These are phyloP conservation scores for Siderastrea siderea DNA, from an alignment of 92 coral and sea anemone species.

Conservation along the genomic window DNA sequence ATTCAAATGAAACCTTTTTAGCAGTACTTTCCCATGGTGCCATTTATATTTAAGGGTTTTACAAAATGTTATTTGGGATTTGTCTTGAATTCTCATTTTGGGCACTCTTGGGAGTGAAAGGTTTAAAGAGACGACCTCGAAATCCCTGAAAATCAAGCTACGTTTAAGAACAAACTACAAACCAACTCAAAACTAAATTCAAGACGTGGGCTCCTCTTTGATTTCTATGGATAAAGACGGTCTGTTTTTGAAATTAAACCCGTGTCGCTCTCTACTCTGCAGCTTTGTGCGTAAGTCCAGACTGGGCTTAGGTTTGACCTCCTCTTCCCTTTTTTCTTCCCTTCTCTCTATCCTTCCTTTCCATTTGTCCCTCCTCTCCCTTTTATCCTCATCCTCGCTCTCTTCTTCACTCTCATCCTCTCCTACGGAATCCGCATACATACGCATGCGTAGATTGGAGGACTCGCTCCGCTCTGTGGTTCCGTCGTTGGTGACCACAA, in stretches of 20 bases:
- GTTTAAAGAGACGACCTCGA: no score
- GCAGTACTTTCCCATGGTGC: no score
- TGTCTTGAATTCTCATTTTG: no score
- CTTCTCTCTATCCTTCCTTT: slow-evolving; percentile 35
- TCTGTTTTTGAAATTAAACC: slow-evolving; percentile 82
- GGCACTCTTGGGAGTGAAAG: no score
- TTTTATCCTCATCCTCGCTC: slow-evolving; percentile 36
- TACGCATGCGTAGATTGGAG: slow-evolving; percentile 84
- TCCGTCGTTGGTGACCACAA: slow-evolving; percentile 84
- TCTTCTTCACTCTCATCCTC: slow-evolving; percentile 48
- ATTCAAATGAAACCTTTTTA: no score
- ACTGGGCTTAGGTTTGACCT: slow-evolving; percentile 42
- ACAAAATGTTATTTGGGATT: no score
- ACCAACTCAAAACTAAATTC: background rate
- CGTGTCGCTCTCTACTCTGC: slow-evolving; percentile 80
- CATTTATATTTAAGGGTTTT: no score
- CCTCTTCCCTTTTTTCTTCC: slow-evolving; percentile 20
- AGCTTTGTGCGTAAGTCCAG: slow-evolving; percentile 88
- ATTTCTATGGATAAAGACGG: slow-evolving; percentile 96
- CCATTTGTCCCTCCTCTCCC: slow-evolving; percentile 38
- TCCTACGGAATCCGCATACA: slow-evolving; percentile 81
- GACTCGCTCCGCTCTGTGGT: slow-evolving; percentile 53
- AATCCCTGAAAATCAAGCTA: no score
- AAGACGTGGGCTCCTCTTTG: slow-evolving; percentile 72
- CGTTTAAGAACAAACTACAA: background rate